Evolutionary conservation across 1,140 invertebrate species (phyloP).

Genomic region (Calliphora vicina): DNA sequence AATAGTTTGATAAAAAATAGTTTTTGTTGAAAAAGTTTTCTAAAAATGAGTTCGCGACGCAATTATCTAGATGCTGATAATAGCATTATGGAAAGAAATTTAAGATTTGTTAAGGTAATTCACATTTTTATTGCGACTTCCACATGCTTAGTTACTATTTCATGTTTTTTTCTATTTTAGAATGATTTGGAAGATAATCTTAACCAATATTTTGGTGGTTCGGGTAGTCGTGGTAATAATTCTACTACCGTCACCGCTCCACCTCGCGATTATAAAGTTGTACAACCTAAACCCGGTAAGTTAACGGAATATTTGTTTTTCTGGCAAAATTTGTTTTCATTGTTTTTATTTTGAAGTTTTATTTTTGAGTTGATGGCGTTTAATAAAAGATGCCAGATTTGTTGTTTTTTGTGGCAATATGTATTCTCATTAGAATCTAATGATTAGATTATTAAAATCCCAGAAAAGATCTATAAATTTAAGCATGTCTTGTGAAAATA

Average conservation of each 20-base stretch:
- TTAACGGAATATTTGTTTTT: slow-evolving; percentile 4
- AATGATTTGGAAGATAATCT: slow-evolving; percentile 62
- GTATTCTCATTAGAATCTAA: neutral
- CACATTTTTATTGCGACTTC: neutral
- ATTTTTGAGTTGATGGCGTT: too few species aligned
- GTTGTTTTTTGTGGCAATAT: too few species aligned
- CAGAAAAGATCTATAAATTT: too few species aligned
- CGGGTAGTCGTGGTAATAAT: neutral
- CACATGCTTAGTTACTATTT: neutral
- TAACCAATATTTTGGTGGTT: slow-evolving; percentile 51
- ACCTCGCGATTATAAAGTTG: slow-evolving; percentile 54
- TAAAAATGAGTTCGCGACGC: slow-evolving; percentile 47
- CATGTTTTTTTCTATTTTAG: slow-evolving; percentile 42
- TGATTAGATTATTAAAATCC: too few species aligned
- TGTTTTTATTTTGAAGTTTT: too few species aligned
- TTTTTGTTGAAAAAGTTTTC: neutral
- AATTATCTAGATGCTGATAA: slow-evolving; percentile 56
- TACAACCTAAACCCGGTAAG: slow-evolving; percentile 58
- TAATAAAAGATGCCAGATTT: too few species aligned
- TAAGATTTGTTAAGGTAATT: slow-evolving; percentile 63
- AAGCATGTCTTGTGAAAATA: too few species aligned
- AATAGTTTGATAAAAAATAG: too few species aligned
- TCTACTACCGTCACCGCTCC: slow-evolving; percentile 34
- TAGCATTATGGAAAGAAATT: slow-evolving; percentile 64
- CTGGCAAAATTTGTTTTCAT: neutral